Base-by-base conservation (phyloP, 2,113 vertebrate genomes). In the Chionomys nivalis region DNA sequence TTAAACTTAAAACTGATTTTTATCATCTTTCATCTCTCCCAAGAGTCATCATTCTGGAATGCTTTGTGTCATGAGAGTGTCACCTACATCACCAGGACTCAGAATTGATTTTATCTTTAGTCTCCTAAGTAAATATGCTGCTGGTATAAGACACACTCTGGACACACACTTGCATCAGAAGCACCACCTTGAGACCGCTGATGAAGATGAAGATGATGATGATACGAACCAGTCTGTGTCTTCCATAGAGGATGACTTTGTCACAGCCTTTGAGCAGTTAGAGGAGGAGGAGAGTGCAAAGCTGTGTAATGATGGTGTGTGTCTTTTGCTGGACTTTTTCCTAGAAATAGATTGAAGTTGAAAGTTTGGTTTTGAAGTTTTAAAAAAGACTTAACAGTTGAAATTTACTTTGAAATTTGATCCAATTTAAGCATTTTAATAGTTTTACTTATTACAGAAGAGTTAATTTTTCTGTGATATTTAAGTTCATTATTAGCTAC, bases 221-320 rank as follows among this genome's bases (percentile, higher is more conserved):
- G 99, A 99, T 66, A 99, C 99, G 76, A 99, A 99, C 98, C 99
- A 99, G 94, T 99, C 99, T 0, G 99, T 99, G 78, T 99, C 99
- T 61, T 99, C 99, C 61, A 99, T 99, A 49, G 99, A 99, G 92
- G 99, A 99, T 95, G 99, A 99, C 98, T 99, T 99, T 98, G 99
- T 99, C 95, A 99, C 99, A 47, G 99, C 99, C 61, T 99, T 99
- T 3, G 99, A 99, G 97, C 99, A 99, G 96, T 98, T 99, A 75
- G 99, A 99, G 97, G 99, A 99, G 94, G 99, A 99, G 3, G 99
- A 99, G 39, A 96, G 98, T 52, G 98, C 98, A 98, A 98, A 98
- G 94, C 93, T 36, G 1, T 98, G 97, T 91, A 96, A 61, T 96
- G 75, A 97, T 87, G 98, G 99, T 99, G 98, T 93, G 98, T 99